Evolutionary conservation across 2,888 invertebrate species (phyloP).

Genomic region (Boloria selene): DNA sequence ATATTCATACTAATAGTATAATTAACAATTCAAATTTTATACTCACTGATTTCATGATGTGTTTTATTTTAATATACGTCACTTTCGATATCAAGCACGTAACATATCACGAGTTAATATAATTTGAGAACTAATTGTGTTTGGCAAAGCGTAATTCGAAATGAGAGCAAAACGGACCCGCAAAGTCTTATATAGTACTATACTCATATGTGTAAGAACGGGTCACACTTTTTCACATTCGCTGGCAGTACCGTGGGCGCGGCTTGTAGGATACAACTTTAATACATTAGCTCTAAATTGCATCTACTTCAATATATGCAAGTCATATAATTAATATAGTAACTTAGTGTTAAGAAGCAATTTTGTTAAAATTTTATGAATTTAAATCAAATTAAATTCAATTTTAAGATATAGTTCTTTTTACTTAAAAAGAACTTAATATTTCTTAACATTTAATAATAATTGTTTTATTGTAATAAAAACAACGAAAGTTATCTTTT

Average conservation of each 20-base stretch:
- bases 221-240: slow-evolving; percentile 80
- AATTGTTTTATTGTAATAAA: no score
- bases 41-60: slow-evolving; percentile 68
- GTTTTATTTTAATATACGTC: slow-evolving; percentile 25
- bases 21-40: slow-evolving; percentile 6
- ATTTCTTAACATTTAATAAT: no score
- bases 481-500: no score
- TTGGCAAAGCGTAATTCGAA: slow-evolving; percentile 77
- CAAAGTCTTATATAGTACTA: slow-evolving; percentile 79
- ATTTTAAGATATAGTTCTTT: no score
- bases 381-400: no score
- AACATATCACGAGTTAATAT: slow-evolving; percentile 34
- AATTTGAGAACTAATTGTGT: slow-evolving; percentile 57
- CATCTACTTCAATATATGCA: slow-evolving; percentile 17
- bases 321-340: not conserved
- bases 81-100: slow-evolving; percentile 34
- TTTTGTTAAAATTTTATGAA: not conserved
- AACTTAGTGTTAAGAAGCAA: not conserved
- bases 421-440: no score
- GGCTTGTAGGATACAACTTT: slow-evolving; percentile 49
- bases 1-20: not conserved
- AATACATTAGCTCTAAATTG: slow-evolving; percentile 18
- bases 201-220: slow-evolving; percentile 81
- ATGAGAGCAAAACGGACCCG: slow-evolving; percentile 78
- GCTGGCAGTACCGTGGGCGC: slow-evolving; percentile 70